Conservation (phyloP, 30 jellyfish, hydroid and myxozoan genomes). For the Pseudorhiza aurosa region DNA sequence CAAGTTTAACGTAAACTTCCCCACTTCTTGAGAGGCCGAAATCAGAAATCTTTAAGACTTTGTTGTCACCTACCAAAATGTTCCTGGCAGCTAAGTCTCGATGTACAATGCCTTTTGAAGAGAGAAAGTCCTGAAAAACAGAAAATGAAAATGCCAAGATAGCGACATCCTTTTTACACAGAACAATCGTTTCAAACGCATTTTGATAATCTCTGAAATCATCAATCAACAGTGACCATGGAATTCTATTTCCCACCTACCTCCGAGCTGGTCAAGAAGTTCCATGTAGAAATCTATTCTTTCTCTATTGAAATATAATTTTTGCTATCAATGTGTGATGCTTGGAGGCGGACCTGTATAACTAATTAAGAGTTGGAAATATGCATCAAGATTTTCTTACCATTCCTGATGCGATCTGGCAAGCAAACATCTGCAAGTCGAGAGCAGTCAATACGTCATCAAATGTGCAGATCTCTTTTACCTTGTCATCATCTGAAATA, state of each 20-base stretch:
- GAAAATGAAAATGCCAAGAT: too few relatives aligned
- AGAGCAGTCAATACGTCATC: slow-evolving; percentile 34
- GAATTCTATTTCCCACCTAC: too few relatives aligned
- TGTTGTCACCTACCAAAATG: slow-evolving; percentile 64
- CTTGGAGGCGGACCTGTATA: too few relatives aligned
- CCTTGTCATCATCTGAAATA: slow-evolving; percentile 18
- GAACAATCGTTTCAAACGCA: too few relatives aligned
- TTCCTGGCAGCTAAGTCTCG: slow-evolving; percentile 77
- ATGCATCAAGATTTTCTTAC: too few relatives aligned
- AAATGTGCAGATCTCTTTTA: slow-evolving; percentile 22
- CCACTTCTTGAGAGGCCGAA: slow-evolving; percentile 78
- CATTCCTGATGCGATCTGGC: slow-evolving; percentile 80
- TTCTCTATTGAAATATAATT: too few relatives aligned
- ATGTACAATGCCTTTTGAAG: slow-evolving; percentile 66
- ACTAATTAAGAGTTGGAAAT: too few relatives aligned
- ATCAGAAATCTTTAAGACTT: slow-evolving; percentile 66
- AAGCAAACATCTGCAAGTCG: slow-evolving; percentile 67
- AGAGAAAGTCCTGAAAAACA: slow-evolving; percentile 40
- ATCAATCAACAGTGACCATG: too few relatives aligned
- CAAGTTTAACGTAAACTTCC: slow-evolving; percentile 56
- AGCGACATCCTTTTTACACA: too few relatives aligned
- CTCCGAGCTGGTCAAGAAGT: not conserved
- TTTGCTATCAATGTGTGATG: too few relatives aligned
- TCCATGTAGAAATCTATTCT: too few relatives aligned
- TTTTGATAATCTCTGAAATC: too few relatives aligned